Percentiles rank a stretch among this genome's conserved stretches.
These are phyloP conservation scores for Xanthorhoe designata DNA, from an alignment of 2,888 invertebrate genomes.

Conservation along the genomic window DNA sequence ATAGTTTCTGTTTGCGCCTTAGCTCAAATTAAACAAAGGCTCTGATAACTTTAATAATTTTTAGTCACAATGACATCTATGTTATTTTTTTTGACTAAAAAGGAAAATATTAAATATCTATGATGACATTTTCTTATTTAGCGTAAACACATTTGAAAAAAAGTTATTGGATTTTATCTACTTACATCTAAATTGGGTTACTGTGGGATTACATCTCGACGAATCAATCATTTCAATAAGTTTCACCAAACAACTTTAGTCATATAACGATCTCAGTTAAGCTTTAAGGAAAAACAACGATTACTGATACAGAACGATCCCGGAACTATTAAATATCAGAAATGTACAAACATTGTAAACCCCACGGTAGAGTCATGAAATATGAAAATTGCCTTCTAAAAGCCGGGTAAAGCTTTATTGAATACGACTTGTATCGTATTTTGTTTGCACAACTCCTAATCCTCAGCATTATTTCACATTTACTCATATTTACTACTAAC, in stretches of 20 bases:
- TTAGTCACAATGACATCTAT: no score
- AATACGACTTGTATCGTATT: conserved; percentile 31
- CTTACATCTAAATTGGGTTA: not conserved
- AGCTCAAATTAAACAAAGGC: no score
- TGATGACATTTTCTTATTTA: no score
- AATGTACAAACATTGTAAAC: conserved; percentile 34
- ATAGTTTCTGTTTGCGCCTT: no score
- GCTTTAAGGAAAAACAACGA: conserved; percentile 36
- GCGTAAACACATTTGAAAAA: no score
- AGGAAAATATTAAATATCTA: no score
- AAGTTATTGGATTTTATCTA: no score
- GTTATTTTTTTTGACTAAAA: no score
- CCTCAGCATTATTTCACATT: conserved; percentile 42
- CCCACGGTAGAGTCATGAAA: conserved; percentile 31
- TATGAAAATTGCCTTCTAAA: conserved; percentile 39
- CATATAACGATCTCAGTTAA: conserved; percentile 3
- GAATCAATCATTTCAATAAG: not conserved
- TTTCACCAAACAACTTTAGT: not conserved
- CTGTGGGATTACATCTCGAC: not conserved
- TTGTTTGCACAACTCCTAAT: conserved; percentile 40
- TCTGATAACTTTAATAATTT: no score
- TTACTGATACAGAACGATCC: conserved; percentile 27
- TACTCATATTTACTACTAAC: conserved; percentile 35
- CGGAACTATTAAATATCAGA: conserved; percentile 33
- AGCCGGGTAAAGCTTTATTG: conserved; percentile 34